Conservation (phyloP, 2,888 invertebrate genomes). For the Zygogramma bicolorata region DNA sequence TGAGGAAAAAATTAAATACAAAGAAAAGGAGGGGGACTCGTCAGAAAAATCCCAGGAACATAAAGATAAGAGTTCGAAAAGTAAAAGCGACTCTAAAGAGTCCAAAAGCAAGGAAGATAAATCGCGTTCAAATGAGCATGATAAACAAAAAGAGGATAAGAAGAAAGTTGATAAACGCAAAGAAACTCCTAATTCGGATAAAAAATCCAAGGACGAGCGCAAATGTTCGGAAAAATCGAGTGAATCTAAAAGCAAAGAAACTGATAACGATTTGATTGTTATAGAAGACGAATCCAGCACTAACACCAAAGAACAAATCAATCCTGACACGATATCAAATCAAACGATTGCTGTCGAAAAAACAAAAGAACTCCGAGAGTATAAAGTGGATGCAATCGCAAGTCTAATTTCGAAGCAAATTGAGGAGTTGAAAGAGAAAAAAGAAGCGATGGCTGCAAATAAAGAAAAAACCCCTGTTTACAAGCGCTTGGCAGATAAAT, state of each 20-base stretch:
- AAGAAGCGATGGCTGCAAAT: conserved; percentile 7
- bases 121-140: conserved; percentile 13
- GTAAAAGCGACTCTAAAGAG: conserved; percentile 24
- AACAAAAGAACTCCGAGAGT: background rate
- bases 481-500: conserved; percentile 66
- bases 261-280: conserved; percentile 34
- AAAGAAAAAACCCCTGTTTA: conserved; percentile 28
- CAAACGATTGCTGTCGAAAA: background rate
- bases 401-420: conserved; percentile 12
- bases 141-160: conserved; percentile 33
- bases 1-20: conserved; percentile 1
- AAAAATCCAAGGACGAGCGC: background rate
- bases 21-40: background rate
- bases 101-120: conserved; percentile 7
- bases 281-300: conserved; percentile 45
- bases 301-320: conserved; percentile 15
- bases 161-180: conserved; percentile 14
- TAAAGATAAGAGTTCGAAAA: conserved; percentile 23
- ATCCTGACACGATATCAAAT: conserved; percentile 49
- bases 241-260: conserved; percentile 33
- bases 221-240: conserved; percentile 18
- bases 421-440: conserved; percentile 12
- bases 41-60: conserved; percentile 17
- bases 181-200: background rate
- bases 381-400: background rate